Evolutionary conservation across 2,797 vertebrate genomes (phyloP).

Genomic region (Parotocinclus haroldoi): DNA sequence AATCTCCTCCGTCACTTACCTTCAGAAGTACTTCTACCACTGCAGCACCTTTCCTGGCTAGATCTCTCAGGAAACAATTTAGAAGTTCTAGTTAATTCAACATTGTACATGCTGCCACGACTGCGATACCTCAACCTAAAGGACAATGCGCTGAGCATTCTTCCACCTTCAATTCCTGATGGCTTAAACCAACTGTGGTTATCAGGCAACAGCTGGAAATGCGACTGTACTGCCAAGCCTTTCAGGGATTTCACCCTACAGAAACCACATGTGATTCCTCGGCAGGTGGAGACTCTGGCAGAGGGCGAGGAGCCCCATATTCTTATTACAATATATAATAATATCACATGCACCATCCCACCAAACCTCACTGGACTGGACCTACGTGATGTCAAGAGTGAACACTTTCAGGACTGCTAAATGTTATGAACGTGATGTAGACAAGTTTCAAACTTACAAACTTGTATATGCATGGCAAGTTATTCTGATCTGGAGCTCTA

Average conservation of each 20-base stretch:
- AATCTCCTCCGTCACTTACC: conserved; percentile 77
- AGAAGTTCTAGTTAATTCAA: conserved; percentile 64
- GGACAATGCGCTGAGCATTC: conserved; percentile 76
- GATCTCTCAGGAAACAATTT: conserved; percentile 78
- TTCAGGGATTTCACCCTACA: conserved; percentile 79
- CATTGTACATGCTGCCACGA: conserved; percentile 69
- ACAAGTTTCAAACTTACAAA: not conserved
- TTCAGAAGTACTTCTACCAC: conserved; percentile 62
- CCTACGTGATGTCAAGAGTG: conserved; percentile 76
- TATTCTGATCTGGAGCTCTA: too few species aligned
- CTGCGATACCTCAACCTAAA: conserved; percentile 83
- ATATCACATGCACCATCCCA: conserved; percentile 86
- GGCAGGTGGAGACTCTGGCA: conserved; percentile 76
- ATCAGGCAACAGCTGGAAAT: conserved; percentile 88
- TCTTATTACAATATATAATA: conserved; percentile 83
- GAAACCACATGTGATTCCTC: conserved; percentile 75
- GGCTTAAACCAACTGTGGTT: conserved; percentile 86
- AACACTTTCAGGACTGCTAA: conserved; percentile 80
- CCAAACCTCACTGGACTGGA: conserved; percentile 73
- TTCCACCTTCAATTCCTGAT: conserved; percentile 66
- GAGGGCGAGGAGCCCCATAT: conserved; percentile 82
- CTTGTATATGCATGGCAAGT: too few species aligned
- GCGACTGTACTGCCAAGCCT: conserved; percentile 76
- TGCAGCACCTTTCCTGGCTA: conserved; percentile 75
- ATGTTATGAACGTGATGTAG: not conserved